Base-by-base conservation (phyloP, 2,888 invertebrate genomes). In the Microctonus aethiopoides region DNA sequence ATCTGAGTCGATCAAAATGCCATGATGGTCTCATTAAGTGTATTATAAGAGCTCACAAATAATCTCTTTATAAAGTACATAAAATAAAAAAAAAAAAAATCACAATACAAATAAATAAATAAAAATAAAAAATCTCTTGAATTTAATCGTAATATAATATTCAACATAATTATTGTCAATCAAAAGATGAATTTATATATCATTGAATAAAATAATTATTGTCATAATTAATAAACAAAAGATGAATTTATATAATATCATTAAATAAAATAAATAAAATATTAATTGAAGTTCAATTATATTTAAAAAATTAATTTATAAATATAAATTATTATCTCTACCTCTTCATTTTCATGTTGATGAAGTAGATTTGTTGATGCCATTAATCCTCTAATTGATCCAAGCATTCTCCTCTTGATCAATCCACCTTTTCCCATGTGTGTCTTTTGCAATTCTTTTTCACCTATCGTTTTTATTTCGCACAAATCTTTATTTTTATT, bases 341-440 rank as follows among this genome's bases (percentile, higher is more conserved):
- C 85, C 84, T 84, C 84, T 62, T 83, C 84, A 74, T 72, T 68
- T 76, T 85, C 84, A 78, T 80, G 78, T 74, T 78, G 75, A 73
- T 84, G 83, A 32, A 84, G 79, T 67, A 84, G 79, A 81, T 83
- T 81, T 75, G 83, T 84, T 64, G 84, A 84, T 71, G 84, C 84
- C 79, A 85, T 84, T 77, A 85, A 79, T 74, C 84, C 85, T 67
- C 84, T 82, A 76, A 85, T 83, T 75, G 85, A 85, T 75, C 85
- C 85, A 56, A 85, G 81, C 84, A 85, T 84, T 78, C 84, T 81
- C 77, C 79, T 82, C 80, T 81, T 84, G 76, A 83, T 84, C 73
- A 81, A 78, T 60, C 82, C 81, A 62, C 79, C 80, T 77, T 80
- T 81, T 66, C 79, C 79, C 74, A 71, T 72, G 64, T 71, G 76